A percentile compares a stretch with the other conserved stretches of the same genome.
Evolutionary conservation across 2,888 invertebrate species (phyloP).

Genomic region (Pammene fasciana): DNA sequence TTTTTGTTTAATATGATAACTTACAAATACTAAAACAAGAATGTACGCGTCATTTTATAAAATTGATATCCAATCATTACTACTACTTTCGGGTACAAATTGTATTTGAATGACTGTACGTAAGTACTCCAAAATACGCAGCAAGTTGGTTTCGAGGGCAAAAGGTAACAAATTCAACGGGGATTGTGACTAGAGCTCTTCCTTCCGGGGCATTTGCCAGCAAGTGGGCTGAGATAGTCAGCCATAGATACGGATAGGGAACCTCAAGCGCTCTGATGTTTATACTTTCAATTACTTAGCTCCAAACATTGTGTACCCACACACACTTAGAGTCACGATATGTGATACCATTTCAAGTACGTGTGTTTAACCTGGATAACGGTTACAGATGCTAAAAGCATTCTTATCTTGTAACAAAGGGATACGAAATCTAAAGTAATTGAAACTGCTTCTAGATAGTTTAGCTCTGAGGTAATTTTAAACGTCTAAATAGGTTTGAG

Average conservation of each 20-base stretch:
- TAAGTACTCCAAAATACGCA: too few relatives aligned
- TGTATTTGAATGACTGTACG: too few relatives aligned
- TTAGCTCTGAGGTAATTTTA: too few relatives aligned
- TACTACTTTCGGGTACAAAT: too few relatives aligned
- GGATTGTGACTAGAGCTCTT: conserved; percentile 69
- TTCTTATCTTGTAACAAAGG: conserved; percentile 34
- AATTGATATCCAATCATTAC: too few relatives aligned
- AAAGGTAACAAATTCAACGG: conserved; percentile 65
- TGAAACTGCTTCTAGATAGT: conserved; percentile 24
- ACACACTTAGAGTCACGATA: conserved; percentile 30
- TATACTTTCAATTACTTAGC: conserved; percentile 70
- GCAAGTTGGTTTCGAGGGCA: background rate
- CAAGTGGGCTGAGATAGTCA: conserved; percentile 80
- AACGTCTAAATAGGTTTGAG: too few relatives aligned
- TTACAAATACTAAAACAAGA: too few relatives aligned
- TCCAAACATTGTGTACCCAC: conserved; percentile 45
- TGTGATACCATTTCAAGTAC: conserved; percentile 41
- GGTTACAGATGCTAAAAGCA: conserved; percentile 18
- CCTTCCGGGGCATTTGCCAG: conserved; percentile 75
- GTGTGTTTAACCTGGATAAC: conserved; percentile 36
- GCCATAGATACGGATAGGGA: conserved; percentile 74
- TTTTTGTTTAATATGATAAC: too few relatives aligned
- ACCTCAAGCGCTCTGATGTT: conserved; percentile 61
- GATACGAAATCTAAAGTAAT: conserved; percentile 31
- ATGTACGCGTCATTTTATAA: too few relatives aligned